Percentiles rank a stretch among this genome's conserved stretches.
Conservation (phyloP, 2,888 invertebrate species). For the Eurytoma californica region DNA sequence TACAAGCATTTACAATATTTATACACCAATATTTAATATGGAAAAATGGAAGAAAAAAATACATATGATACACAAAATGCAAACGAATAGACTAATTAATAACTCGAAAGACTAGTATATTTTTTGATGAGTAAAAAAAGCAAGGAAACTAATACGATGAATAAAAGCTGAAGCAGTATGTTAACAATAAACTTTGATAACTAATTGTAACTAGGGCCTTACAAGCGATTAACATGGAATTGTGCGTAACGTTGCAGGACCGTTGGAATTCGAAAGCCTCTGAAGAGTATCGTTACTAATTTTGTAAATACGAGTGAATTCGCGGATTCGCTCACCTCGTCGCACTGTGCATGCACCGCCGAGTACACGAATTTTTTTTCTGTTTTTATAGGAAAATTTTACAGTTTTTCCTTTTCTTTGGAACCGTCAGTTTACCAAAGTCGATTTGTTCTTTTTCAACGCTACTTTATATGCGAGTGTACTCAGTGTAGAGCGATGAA, state of each 20-base stretch:
- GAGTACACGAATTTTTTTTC: not conserved
- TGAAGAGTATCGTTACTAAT: conserved; percentile 51
- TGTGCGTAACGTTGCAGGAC: conserved; percentile 55
- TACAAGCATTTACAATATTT: conserved; percentile 60
- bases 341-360: conserved; percentile 16
- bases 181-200: conserved; percentile 49
- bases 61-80: conserved; percentile 20
- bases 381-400: not conserved
- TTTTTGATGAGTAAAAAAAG: conserved; percentile 59
- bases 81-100: conserved; percentile 52
- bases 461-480: conserved; percentile 14
- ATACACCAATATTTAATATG: conserved; percentile 53
- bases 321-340: conserved; percentile 44
- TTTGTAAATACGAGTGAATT: conserved; percentile 53
- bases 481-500: conserved; percentile 39
- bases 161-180: conserved; percentile 23
- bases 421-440: conserved; percentile 26
- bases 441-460: conserved; percentile 27
- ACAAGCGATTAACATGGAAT: conserved; percentile 51
- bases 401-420: conserved; percentile 38
- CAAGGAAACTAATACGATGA: conserved; percentile 22
- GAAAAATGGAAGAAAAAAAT: conserved; percentile 10
- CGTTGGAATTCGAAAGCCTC: conserved; percentile 51
- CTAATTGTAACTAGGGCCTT: conserved; percentile 60
- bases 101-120: conserved; percentile 62